phyloP scores from a whole-genome alignment of 2,113 vertebrate species.

The Sebastes schlegelii region DNA sequence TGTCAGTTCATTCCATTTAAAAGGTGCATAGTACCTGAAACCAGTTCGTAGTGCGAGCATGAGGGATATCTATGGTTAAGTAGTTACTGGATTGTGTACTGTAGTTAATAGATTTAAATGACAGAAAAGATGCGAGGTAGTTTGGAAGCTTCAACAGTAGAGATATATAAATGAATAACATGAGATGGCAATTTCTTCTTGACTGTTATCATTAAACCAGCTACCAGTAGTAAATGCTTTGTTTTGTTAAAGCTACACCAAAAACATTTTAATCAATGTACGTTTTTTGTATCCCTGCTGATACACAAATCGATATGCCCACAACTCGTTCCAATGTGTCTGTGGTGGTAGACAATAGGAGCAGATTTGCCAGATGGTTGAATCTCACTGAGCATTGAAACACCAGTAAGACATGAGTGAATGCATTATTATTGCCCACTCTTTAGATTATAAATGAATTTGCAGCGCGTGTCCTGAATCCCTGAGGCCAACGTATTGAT shows the following conservation, averaged over 20 bases:
- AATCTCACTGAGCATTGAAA: slow-evolving; percentile 62
- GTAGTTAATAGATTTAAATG: neutral
- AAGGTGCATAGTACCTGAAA: too few species aligned
- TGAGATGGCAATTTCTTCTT: neutral
- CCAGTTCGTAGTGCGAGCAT: neutral
- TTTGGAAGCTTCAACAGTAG: neutral
- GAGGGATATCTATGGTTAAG: neutral
- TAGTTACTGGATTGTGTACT: neutral
- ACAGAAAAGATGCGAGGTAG: neutral
- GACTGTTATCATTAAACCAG: neutral
- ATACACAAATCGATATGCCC: slow-evolving; percentile 50
- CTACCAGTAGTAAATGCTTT: neutral
- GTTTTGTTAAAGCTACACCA: slow-evolving; percentile 4
- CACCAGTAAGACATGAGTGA: slow-evolving; percentile 77
- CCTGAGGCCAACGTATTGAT: slow-evolving; percentile 82
- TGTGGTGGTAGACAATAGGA: slow-evolving; percentile 60
- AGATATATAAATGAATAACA: neutral
- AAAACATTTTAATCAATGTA: slow-evolving; percentile 40
- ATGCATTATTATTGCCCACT: slow-evolving; percentile 78
- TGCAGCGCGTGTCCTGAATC: slow-evolving; percentile 75
- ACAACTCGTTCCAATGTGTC: slow-evolving; percentile 46
- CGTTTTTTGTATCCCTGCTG: slow-evolving; percentile 46
- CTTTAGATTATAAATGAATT: slow-evolving; percentile 84
- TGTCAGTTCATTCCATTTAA: too few species aligned
- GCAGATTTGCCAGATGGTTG: slow-evolving; percentile 72